These are phyloP conservation scores for Melinopterus prodromus DNA, from an alignment of 2,888 invertebrate species.

Conservation along the genomic window DNA sequence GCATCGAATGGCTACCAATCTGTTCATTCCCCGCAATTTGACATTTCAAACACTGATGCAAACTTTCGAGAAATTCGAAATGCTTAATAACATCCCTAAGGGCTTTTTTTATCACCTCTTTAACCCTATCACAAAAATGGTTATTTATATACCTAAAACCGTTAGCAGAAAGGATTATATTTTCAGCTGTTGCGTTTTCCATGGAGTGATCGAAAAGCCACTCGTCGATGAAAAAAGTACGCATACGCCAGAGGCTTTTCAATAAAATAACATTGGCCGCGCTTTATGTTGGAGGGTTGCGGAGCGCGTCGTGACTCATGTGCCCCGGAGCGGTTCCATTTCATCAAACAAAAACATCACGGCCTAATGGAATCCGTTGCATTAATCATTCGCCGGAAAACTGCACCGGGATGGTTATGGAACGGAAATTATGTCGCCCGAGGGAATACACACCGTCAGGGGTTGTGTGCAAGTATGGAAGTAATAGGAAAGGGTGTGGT, in stretches of 20 bases:
- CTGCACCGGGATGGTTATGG: slow-evolving; percentile 55
- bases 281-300: not conserved
- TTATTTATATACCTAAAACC: too few relatives aligned
- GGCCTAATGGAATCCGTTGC: slow-evolving; percentile 59
- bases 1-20: too few relatives aligned
- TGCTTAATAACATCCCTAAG: too few relatives aligned
- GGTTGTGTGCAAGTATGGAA: not conserved
- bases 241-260: slow-evolving; percentile 20
- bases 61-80: too few relatives aligned
- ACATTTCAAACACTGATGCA: too few relatives aligned
- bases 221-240: not conserved
- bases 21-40: too few relatives aligned
- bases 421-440: slow-evolving; percentile 61
- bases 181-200: not conserved
- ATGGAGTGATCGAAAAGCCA: not conserved
- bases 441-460: slow-evolving; percentile 45
- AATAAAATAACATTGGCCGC: slow-evolving; percentile 25
- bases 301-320: slow-evolving; percentile 15
- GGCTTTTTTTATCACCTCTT: too few relatives aligned
- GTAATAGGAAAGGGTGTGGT: not conserved
- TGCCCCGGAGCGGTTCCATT: slow-evolving; percentile 19
- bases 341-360: slow-evolving; percentile 56
- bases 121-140: too few relatives aligned
- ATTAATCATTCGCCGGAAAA: slow-evolving; percentile 57
- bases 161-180: not conserved